A percentile compares a stretch with the other conserved stretches of the same genome.
These are phyloP conservation scores for Capreolus pygargus DNA, from an alignment of 2,113 vertebrate genomes.

Conservation along the genomic window DNA sequence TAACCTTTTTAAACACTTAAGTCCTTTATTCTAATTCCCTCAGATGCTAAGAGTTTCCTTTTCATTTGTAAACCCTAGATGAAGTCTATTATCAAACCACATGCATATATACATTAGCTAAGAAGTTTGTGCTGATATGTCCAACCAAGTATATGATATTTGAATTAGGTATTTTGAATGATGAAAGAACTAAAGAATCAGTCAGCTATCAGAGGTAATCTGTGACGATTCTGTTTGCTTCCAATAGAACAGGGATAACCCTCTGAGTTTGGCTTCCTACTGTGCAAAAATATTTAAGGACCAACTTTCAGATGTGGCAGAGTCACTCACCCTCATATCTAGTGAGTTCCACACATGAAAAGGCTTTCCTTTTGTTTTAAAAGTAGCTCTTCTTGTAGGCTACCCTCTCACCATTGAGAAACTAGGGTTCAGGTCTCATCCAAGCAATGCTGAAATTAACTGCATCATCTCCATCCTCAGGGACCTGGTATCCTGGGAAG, in stretches of 20 bases:
- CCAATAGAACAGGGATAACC: background rate
- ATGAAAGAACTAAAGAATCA: background rate
- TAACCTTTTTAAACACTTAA: background rate
- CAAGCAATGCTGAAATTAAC: conserved; percentile 11
- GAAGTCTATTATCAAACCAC: background rate
- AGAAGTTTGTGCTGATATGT: conserved; percentile 1
- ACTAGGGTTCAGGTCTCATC: conserved; percentile 36
- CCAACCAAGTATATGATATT: background rate
- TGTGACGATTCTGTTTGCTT: background rate
- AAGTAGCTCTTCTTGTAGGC: conserved; percentile 60
- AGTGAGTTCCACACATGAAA: conserved; percentile 22
- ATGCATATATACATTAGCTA: background rate
- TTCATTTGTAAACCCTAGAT: background rate
- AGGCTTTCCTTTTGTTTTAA: conserved; percentile 51
- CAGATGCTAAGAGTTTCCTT: background rate
- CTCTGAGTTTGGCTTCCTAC: background rate
- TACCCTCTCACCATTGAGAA: conserved; percentile 25
- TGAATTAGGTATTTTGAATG: background rate
- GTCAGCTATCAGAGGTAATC: background rate
- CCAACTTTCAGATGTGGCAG: conserved; percentile 43
- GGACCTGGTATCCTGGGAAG: conserved; percentile 11
- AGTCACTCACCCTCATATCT: background rate
- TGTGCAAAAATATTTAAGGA: background rate
- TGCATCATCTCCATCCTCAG: conserved; percentile 50
- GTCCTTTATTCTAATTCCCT: conserved; percentile 29